Percentiles rank a stretch among this genome's conserved stretches.
Conservation (phyloP, 1,140 invertebrate genomes). For the Papilio aristodemus region DNA sequence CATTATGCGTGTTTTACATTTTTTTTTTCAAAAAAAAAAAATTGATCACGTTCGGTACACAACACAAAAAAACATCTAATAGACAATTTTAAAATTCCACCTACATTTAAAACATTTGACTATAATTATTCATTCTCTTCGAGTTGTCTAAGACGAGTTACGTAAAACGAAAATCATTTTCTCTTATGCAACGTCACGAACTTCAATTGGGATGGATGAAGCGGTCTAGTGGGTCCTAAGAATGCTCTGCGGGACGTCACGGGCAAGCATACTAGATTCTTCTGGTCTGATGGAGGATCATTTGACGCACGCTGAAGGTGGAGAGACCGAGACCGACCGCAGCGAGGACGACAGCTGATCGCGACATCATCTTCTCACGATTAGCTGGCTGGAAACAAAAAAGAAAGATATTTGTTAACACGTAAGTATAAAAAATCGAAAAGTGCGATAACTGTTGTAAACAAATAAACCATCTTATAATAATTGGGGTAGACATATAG, state of each 20-base stretch:
- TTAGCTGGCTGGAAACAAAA: conserved; percentile 70
- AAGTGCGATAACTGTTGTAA: background rate
- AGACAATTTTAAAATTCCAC: conserved; percentile 24
- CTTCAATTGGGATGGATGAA: conserved; percentile 33
- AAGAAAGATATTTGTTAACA: conserved; percentile 34
- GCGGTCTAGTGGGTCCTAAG: conserved; percentile 17
- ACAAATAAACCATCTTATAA: background rate
- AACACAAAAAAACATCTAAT: conserved; percentile 21
- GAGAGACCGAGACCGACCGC: conserved; percentile 81
- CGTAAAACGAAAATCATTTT: conserved; percentile 24
- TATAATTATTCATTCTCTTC: conserved; percentile 24
- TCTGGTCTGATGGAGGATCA: conserved; percentile 77
- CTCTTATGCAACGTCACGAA: conserved; percentile 29
- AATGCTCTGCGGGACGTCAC: conserved; percentile 4
- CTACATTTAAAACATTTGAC: conserved; percentile 23
- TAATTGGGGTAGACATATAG: too few species aligned
- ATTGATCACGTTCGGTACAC: conserved; percentile 15
- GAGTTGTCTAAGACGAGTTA: conserved; percentile 24
- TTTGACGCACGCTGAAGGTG: conserved; percentile 83
- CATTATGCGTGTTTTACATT: conserved; percentile 29
- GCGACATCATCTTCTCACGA: conserved; percentile 80
- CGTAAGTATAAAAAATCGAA: too few species aligned
- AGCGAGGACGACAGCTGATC: conserved; percentile 81
- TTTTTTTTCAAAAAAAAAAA: conserved; percentile 20
- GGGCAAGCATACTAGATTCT: conserved; percentile 44